Conservation (phyloP, 1,140 invertebrate genomes). For the Drosophila ficusphila region DNA sequence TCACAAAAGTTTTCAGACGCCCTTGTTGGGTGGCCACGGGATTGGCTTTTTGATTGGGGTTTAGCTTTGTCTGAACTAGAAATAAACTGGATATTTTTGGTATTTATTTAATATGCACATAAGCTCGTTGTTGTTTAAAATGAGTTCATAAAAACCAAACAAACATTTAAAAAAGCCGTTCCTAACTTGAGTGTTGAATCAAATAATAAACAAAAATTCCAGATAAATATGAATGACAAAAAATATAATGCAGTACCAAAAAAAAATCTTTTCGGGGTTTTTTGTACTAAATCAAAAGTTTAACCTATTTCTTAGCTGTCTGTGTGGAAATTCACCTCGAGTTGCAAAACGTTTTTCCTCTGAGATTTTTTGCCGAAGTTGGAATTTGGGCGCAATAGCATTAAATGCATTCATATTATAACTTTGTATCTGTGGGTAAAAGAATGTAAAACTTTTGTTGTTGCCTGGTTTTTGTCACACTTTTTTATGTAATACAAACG, state of each 20-base stretch:
- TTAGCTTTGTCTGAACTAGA: slow-evolving; percentile 49
- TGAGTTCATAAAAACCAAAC: background rate
- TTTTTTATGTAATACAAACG: slow-evolving; percentile 34
- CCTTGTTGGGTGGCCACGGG: slow-evolving; percentile 26
- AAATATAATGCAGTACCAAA: too few relatives aligned
- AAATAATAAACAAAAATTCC: too few relatives aligned
- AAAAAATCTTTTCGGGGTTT: background rate
- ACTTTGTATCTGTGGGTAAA: slow-evolving; percentile 1
- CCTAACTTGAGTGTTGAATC: too few relatives aligned
- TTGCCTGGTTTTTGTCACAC: slow-evolving; percentile 9
- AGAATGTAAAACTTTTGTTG: slow-evolving; percentile 20
- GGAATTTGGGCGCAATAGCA: slow-evolving; percentile 23
- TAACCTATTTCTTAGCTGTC: slow-evolving; percentile 29
- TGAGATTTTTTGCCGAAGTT: slow-evolving; percentile 26
- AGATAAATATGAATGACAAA: too few relatives aligned
- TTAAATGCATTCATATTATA: slow-evolving; percentile 44
- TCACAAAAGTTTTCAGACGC: slow-evolving; percentile 49
- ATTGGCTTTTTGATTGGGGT: slow-evolving; percentile 48
- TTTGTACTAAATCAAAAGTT: slow-evolving; percentile 53
- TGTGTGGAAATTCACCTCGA: slow-evolving; percentile 14
- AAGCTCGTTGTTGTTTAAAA: slow-evolving; percentile 17
- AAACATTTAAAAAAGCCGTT: too few relatives aligned
- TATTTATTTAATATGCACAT: slow-evolving; percentile 30
- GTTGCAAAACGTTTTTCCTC: slow-evolving; percentile 45
- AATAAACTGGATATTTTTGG: slow-evolving; percentile 40